These are phyloP conservation scores for Heteromyza rotundicornis DNA, from an alignment of 2,888 invertebrate genomes.

Conservation along the genomic window DNA sequence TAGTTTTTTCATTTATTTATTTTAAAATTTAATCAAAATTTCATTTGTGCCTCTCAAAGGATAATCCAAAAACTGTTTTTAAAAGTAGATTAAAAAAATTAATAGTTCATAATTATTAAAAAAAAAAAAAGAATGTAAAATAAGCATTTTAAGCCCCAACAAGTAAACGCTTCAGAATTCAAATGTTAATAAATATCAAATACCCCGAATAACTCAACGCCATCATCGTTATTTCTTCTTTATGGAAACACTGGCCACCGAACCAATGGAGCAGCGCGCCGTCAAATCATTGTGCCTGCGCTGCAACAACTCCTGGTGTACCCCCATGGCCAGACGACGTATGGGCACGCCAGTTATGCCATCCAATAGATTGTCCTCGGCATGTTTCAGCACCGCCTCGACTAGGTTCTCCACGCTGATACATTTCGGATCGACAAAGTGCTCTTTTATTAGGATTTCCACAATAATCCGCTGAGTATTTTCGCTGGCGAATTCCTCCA, in stretches of 20 bases:
- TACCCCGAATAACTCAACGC: too few relatives aligned
- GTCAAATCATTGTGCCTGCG: constrained; percentile 22
- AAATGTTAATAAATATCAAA: too few relatives aligned
- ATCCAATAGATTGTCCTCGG: constrained; percentile 53
- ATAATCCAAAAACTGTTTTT: too few relatives aligned
- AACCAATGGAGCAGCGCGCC: constrained; percentile 24
- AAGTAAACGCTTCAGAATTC: too few relatives aligned
- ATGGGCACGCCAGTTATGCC: constrained; percentile 51
- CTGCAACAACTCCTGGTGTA: constrained; percentile 43
- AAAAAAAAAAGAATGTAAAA: too few relatives aligned
- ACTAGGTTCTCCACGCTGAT: constrained; percentile 50
- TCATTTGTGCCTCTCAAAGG: too few relatives aligned
- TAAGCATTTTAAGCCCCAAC: too few relatives aligned
- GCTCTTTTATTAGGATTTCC: constrained; percentile 44
- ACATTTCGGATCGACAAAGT: constrained; percentile 49
- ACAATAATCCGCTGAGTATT: constrained; percentile 45
- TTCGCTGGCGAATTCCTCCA: constrained; percentile 51
- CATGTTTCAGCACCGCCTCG: constrained; percentile 42
- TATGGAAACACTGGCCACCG: constrained; percentile 29
- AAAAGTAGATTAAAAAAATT: too few relatives aligned
- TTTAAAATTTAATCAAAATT: too few relatives aligned
- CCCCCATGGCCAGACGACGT: constrained; percentile 40
- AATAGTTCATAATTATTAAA: too few relatives aligned
- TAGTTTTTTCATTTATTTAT: too few relatives aligned
- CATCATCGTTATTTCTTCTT: not conserved